phyloP scores from a whole-genome alignment of 2,797 vertebrate genomes.

The Siniperca undulata region DNA sequence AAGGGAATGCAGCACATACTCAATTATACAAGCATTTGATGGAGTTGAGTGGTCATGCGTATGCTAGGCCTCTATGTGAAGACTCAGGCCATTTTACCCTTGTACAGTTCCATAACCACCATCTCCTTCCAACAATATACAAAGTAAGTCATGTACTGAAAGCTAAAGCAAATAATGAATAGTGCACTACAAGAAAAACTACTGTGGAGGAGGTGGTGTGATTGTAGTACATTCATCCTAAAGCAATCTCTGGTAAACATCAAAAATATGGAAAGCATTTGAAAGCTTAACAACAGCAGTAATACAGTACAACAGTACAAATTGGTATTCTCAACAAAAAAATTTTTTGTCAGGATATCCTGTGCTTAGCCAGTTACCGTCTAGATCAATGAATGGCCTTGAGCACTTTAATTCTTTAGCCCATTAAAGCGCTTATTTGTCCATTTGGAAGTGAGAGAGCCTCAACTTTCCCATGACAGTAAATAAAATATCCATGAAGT shows the following conservation, averaged over 20 bases:
- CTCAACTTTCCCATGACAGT: constrained; percentile 61
- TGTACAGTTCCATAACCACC: constrained; percentile 2
- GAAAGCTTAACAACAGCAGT: constrained; percentile 17
- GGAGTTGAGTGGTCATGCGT: constrained; percentile 57
- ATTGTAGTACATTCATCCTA: constrained; percentile 1
- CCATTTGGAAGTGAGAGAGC: constrained; percentile 34
- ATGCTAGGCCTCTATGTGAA: constrained; percentile 27
- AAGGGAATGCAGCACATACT: constrained; percentile 56
- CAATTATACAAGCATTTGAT: constrained; percentile 73
- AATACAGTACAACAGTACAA: background rate
- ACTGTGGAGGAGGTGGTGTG: background rate
- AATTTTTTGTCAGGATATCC: constrained; percentile 5
- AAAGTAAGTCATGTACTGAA: background rate
- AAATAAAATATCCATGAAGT: constrained; percentile 75
- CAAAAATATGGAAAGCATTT: constrained; percentile 16
- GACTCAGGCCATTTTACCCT: constrained; percentile 26
- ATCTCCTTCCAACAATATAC: constrained; percentile 6
- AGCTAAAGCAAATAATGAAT: constrained; percentile 27
- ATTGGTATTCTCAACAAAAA: constrained; percentile 1
- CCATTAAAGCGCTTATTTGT: constrained; percentile 53
- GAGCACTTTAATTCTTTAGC: constrained; percentile 18
- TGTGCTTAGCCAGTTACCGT: background rate
- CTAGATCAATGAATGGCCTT: constrained; percentile 27
- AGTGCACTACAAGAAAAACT: background rate
- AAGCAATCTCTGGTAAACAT: constrained; percentile 10